These are phyloP conservation scores for Melanotaenia trifasciata DNA, from an alignment of 2,797 vertebrate species.

Conservation along the genomic window DNA sequence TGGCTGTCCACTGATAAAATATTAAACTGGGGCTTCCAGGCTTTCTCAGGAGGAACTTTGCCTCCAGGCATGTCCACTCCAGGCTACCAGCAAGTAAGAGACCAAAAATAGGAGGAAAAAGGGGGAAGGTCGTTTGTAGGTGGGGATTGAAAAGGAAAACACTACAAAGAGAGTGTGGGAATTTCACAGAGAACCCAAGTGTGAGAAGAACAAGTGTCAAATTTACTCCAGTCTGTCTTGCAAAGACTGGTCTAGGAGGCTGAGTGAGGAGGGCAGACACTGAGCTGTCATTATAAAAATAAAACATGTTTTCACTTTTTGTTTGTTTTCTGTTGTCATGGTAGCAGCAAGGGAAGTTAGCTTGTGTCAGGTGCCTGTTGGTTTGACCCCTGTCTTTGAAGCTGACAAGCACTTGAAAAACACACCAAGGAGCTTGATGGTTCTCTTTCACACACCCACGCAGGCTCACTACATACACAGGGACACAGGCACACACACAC, in stretches of 20 bases:
- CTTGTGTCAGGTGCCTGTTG: slow-evolving; percentile 68
- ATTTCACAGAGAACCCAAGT: neutral
- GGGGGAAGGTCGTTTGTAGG: slow-evolving; percentile 29
- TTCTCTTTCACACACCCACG: slow-evolving; percentile 65
- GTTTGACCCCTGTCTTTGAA: slow-evolving; percentile 74
- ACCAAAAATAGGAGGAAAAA: slow-evolving; percentile 22
- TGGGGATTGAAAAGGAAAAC: slow-evolving; percentile 37
- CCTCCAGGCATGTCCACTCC: slow-evolving; percentile 68
- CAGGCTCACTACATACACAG: slow-evolving; percentile 32
- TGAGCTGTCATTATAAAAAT: slow-evolving; percentile 64
- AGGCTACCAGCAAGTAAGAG: slow-evolving; percentile 35
- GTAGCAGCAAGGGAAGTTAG: slow-evolving; percentile 62
- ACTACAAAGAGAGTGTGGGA: slow-evolving; percentile 1
- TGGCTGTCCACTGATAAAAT: slow-evolving; percentile 76
- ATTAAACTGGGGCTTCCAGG: slow-evolving; percentile 83
- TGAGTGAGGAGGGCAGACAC: slow-evolving; percentile 9
- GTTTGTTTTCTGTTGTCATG: slow-evolving; percentile 77
- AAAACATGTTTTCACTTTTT: slow-evolving; percentile 54
- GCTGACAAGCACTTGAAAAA: slow-evolving; percentile 58
- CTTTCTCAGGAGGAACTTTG: slow-evolving; percentile 67
- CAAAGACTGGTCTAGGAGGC: slow-evolving; percentile 14
- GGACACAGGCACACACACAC: slow-evolving; percentile 21
- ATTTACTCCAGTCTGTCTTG: slow-evolving; percentile 39
- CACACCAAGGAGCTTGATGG: slow-evolving; percentile 56
- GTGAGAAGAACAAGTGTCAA: slow-evolving; percentile 37